Evolutionary conservation across 2,888 invertebrate genomes (phyloP).

Genomic region (Muschampia plurimacula): DNA sequence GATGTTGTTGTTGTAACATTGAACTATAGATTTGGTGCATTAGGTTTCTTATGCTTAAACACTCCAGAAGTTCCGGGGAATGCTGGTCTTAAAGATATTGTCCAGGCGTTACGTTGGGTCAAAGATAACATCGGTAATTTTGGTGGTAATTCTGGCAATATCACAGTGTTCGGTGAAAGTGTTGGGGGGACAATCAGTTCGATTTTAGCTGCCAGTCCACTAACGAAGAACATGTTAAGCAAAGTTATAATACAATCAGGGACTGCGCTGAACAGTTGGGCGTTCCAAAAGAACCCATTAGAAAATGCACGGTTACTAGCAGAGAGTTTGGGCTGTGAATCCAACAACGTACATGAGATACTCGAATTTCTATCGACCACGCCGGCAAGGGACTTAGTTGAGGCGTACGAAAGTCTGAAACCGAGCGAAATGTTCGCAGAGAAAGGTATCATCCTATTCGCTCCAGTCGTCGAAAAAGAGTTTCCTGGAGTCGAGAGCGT

Average conservation of each 20-base stretch:
- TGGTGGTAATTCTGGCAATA: constrained; percentile 73
- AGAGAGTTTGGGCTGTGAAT: constrained; percentile 65
- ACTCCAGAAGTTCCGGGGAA: constrained; percentile 79
- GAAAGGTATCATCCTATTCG: constrained; percentile 50
- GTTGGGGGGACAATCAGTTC: constrained; percentile 64
- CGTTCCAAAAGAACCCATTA: constrained; percentile 64
- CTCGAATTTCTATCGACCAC: constrained; percentile 69
- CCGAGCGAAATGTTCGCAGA: constrained; percentile 47
- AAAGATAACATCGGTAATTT: constrained; percentile 74
- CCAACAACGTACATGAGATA: constrained; percentile 65
- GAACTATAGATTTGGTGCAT: constrained; percentile 81
- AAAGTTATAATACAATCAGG: constrained; percentile 77
- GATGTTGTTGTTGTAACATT: constrained; percentile 85
- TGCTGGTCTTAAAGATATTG: constrained; percentile 76
- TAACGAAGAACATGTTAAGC: constrained; percentile 66
- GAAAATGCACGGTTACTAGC: constrained; percentile 67
- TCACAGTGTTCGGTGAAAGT: constrained; percentile 76
- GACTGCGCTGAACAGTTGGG: constrained; percentile 57
- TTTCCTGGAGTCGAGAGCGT: constrained; percentile 70
- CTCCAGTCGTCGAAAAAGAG: constrained; percentile 70
- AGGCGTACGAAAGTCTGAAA: constrained; percentile 56
- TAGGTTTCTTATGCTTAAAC: constrained; percentile 76
- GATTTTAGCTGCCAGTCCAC: constrained; percentile 69
- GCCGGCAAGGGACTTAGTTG: constrained; percentile 68
- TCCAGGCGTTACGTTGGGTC: constrained; percentile 72